These are phyloP conservation scores for Acromyrmex charruanus DNA, from an alignment of 1,140 invertebrate genomes.

Conservation along the genomic window DNA sequence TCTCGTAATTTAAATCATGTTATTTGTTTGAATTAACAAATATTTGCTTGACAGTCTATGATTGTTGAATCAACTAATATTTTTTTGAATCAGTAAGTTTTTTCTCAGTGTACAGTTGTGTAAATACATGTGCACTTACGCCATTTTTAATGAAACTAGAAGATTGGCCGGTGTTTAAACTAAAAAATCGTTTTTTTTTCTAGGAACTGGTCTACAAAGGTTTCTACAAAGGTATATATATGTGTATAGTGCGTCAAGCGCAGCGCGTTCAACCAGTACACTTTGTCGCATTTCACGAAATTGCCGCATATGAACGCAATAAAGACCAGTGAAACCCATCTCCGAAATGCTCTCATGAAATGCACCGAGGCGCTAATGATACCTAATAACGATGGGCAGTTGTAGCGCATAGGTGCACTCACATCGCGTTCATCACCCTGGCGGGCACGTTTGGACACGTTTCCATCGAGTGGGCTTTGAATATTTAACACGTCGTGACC, in stretches of 20 bases:
- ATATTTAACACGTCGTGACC: slow-evolving; percentile 28
- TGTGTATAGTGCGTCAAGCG: background rate
- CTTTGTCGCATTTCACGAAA: slow-evolving; percentile 16
- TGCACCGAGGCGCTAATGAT: slow-evolving; percentile 3
- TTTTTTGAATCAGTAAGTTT: no score
- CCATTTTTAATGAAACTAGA: no score
- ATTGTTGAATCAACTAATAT: no score
- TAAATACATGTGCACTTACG: no score
- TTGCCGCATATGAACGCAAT: background rate
- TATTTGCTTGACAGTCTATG: no score
- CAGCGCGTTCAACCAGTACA: background rate
- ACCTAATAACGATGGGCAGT: slow-evolving; percentile 38
- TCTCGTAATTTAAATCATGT: no score
- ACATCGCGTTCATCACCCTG: slow-evolving; percentile 10
- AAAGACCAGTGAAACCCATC: background rate
- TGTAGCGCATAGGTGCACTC: slow-evolving; percentile 18
- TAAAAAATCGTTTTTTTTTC: no score
- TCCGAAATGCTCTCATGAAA: slow-evolving; percentile 24
- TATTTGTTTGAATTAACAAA: no score
- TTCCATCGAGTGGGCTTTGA: background rate
- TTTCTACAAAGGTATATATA: no score
- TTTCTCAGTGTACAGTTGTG: no score
- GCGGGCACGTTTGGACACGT: background rate
- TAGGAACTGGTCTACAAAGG: no score
- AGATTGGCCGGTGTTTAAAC: no score